These are phyloP conservation scores for Anthonomus grandis DNA, from an alignment of 1,140 invertebrate species.

Conservation along the genomic window DNA sequence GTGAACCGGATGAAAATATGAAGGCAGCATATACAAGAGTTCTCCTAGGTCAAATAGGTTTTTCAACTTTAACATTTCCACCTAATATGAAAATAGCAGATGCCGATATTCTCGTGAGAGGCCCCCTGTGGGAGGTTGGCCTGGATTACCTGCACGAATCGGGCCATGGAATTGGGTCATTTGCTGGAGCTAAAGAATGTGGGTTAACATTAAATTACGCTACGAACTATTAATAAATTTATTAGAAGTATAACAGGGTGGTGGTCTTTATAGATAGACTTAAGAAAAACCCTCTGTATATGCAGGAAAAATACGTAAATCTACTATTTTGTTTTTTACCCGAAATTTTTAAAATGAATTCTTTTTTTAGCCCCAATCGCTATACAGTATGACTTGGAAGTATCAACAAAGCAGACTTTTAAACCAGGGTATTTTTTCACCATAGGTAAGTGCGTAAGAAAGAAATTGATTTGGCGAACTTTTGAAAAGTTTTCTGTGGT, in stretches of 20 bases:
- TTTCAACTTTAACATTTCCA: slow-evolving; percentile 67
- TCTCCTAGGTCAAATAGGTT: slow-evolving; percentile 79
- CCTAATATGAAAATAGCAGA: slow-evolving; percentile 61
- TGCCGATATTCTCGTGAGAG: slow-evolving; percentile 72
- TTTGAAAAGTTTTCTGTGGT: no score
- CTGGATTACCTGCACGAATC: slow-evolving; percentile 85
- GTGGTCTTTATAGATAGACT: no score
- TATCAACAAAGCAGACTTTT: slow-evolving; percentile 53
- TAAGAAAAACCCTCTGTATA: no score
- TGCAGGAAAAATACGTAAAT: no score
- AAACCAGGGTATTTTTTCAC: slow-evolving; percentile 84
- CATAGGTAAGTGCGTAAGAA: slow-evolving; percentile 71
- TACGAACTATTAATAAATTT: no score
- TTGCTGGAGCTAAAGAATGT: slow-evolving; percentile 82
- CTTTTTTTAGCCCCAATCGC: slow-evolving; percentile 64
- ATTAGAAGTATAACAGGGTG: slow-evolving; percentile 3
- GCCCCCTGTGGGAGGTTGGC: slow-evolving; percentile 75
- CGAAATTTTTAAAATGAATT: no score
- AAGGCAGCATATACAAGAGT: slow-evolving; percentile 84
- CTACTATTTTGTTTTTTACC: no score
- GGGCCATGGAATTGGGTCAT: slow-evolving; percentile 87
- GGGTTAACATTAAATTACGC: slow-evolving; percentile 22
- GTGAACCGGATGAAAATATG: slow-evolving; percentile 70
- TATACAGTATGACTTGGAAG: slow-evolving; percentile 35
- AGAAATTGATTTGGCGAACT: no score